Evolutionary conservation across 2,113 vertebrate genomes (phyloP).

Genomic region (Ranitomeya variabilis): DNA sequence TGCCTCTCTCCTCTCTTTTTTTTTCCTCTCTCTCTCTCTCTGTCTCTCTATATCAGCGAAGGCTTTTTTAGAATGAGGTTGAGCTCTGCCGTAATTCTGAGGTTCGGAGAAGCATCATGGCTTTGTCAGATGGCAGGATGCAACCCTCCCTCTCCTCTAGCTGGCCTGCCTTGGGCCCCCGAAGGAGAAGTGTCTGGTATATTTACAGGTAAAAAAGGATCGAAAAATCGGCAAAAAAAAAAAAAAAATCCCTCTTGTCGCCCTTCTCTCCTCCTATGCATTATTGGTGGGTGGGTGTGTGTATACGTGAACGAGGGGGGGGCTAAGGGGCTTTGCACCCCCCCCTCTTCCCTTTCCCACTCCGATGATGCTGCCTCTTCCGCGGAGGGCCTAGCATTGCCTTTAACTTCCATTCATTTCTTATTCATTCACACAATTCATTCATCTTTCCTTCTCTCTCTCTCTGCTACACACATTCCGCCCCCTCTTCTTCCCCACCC

Average conservation of each 20-base stretch:
- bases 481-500: conserved; percentile 43
- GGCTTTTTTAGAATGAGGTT: conserved; percentile 56
- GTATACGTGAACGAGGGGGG: neutral
- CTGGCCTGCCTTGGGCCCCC: conserved; percentile 87
- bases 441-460: conserved; percentile 56
- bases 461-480: conserved; percentile 40
- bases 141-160: conserved; percentile 84
- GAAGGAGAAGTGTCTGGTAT: conserved; percentile 90
- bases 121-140: conserved; percentile 68
- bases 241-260: conserved; percentile 62
- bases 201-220: conserved; percentile 85
- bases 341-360: conserved; percentile 57
- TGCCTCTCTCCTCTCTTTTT: conserved; percentile 63
- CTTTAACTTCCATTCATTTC: conserved; percentile 57
- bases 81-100: conserved; percentile 54
- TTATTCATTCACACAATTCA: conserved; percentile 59
- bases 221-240: conserved; percentile 8
- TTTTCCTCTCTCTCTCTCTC: conserved; percentile 69
- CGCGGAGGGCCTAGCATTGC: conserved; percentile 48
- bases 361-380: conserved; percentile 45
- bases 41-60: conserved; percentile 64
- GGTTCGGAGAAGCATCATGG: conserved; percentile 61
- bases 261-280: conserved; percentile 61
- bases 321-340: conserved; percentile 47
- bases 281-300: conserved; percentile 27